Conservation (phyloP, 1,140 invertebrate species). For the Neotoxoptera formosana region DNA sequence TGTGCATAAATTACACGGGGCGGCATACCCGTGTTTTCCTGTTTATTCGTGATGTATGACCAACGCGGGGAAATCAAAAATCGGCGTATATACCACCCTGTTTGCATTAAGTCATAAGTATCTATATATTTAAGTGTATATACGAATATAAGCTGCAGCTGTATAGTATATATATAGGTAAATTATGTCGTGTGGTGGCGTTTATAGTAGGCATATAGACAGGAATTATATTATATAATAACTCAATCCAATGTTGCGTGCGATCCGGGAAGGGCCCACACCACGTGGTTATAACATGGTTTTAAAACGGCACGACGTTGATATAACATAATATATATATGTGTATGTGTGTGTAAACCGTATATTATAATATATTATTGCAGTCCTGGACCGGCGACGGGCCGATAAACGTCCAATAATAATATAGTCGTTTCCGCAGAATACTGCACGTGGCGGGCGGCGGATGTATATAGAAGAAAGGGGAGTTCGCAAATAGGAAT, state of each 20-base stretch:
- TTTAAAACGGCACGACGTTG: not conserved
- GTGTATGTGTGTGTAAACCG: too few species aligned
- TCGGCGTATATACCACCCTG: not conserved
- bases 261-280: not conserved
- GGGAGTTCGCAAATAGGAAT: not conserved
- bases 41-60: not conserved
- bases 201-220: not conserved
- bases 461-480: not conserved
- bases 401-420: slow-evolving; percentile 22
- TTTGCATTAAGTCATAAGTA: not conserved
- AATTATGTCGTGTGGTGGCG: not conserved
- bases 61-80: not conserved
- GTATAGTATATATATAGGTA: not conserved
- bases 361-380: not conserved
- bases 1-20: not conserved
- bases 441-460: not conserved
- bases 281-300: not conserved
- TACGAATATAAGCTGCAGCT: too few species aligned
- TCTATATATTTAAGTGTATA: too few species aligned
- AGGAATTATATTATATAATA: not conserved
- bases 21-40: not conserved
- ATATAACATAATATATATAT: not conserved
- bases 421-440: slow-evolving; percentile 28
- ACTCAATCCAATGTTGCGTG: slow-evolving; percentile 32
- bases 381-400: not conserved